These are phyloP conservation scores for Apamea anceps DNA, from an alignment of 2,888 invertebrate genomes.

Conservation along the genomic window DNA sequence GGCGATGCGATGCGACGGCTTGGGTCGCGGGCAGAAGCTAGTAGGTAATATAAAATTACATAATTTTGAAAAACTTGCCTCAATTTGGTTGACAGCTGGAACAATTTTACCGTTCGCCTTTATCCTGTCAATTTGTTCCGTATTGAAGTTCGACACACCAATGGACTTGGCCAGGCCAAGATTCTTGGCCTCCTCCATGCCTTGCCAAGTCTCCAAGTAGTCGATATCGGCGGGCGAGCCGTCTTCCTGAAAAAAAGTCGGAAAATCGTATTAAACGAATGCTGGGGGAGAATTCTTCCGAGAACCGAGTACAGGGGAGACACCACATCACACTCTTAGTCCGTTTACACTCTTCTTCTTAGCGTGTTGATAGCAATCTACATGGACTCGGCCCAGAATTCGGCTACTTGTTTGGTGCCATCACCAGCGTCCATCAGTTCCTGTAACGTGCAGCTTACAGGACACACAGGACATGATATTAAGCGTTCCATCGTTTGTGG, in stretches of 20 bases:
- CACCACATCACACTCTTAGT: background rate
- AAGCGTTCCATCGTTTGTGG: too few species aligned
- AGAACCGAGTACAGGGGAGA: background rate
- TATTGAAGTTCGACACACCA: conserved; percentile 94
- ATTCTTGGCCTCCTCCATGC: conserved; percentile 92
- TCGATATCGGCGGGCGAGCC: conserved; percentile 88
- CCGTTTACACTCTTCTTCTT: too few species aligned
- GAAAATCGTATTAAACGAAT: background rate
- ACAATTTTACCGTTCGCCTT: conserved; percentile 88
- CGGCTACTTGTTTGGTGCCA: too few species aligned
- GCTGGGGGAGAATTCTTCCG: too few species aligned
- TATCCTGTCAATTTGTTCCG: conserved; percentile 91
- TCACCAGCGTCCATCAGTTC: too few species aligned
- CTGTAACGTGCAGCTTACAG: too few species aligned
- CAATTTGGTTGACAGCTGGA: conserved; percentile 91
- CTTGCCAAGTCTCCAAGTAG: conserved; percentile 92
- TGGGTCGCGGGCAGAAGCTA: background rate
- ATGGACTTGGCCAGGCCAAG: conserved; percentile 92
- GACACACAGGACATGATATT: too few species aligned
- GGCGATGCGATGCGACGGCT: too few species aligned
- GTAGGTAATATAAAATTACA: background rate
- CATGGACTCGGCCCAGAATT: too few species aligned
- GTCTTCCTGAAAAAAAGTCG: conserved; percentile 67
- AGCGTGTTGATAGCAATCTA: too few species aligned
- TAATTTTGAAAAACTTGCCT: conserved; percentile 69